A percentile compares a stretch with the other conserved stretches of the same genome.
phyloP scores from a whole-genome alignment of 2,888 invertebrate genomes.

The Spilosoma lubricipeda region DNA sequence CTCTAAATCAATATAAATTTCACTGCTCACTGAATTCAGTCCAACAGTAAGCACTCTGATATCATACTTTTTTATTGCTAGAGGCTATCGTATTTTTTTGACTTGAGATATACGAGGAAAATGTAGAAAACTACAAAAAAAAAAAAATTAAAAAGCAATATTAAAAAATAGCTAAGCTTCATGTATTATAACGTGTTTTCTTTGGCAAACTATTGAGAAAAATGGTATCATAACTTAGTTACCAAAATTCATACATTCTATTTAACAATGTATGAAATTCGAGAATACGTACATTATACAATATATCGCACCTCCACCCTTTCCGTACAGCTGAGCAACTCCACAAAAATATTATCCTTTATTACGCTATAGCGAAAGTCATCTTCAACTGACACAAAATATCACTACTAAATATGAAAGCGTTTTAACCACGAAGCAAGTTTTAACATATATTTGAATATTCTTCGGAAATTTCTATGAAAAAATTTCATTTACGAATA shows the following conservation, averaged over 20 bases:
- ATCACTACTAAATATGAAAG: constrained; percentile 47
- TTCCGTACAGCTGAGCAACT: constrained; percentile 17
- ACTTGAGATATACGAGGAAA: background rate
- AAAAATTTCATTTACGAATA: constrained; percentile 21
- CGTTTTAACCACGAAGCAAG: too few relatives aligned
- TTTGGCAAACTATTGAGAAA: background rate
- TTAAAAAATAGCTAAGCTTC: too few relatives aligned
- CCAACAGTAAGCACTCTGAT: background rate
- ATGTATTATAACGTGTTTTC: background rate
- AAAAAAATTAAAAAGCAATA: background rate
- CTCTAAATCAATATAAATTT: too few relatives aligned
- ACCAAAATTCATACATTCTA: background rate
- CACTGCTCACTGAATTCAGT: background rate
- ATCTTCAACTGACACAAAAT: constrained; percentile 37
- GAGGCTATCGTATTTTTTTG: too few relatives aligned
- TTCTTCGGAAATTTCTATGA: constrained; percentile 35
- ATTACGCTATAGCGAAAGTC: constrained; percentile 23
- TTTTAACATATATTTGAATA: constrained; percentile 52
- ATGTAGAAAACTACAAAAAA: background rate
- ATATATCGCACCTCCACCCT: constrained; percentile 8
- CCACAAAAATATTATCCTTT: constrained; percentile 45
- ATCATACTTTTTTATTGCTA: background rate
- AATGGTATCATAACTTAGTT: background rate
- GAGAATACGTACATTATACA: background rate
- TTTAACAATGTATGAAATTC: constrained; percentile 5